Evolutionary conservation across 2,797 vertebrate species (phyloP).

Genomic region (Acanthopagrus latus): DNA sequence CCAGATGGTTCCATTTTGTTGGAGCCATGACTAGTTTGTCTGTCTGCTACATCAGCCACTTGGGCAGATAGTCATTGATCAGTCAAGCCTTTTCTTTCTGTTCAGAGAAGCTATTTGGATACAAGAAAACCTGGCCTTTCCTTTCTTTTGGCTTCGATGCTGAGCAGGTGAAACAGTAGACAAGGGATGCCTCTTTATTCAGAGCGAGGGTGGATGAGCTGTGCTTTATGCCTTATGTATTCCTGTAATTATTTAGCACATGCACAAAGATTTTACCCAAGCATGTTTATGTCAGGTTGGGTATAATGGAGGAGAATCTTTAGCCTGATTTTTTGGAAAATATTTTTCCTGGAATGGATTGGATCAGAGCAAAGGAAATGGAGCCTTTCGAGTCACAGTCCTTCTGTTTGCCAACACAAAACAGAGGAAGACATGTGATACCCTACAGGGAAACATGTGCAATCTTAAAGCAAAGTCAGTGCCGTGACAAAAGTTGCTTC

Average conservation of each 20-base stretch:
- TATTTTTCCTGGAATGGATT: background rate
- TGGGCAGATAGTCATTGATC: background rate
- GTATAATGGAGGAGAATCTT: background rate
- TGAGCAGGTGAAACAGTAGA: conserved; percentile 13
- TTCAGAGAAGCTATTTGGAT: background rate
- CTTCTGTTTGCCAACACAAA: conserved; percentile 5
- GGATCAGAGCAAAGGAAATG: conserved; percentile 36
- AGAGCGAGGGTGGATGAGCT: background rate
- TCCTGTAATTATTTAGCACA: background rate
- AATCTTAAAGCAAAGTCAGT: conserved; percentile 1
- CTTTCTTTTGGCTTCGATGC: background rate
- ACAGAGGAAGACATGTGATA: conserved; percentile 47
- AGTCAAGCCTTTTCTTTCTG: conserved; percentile 2
- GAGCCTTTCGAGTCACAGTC: conserved; percentile 29
- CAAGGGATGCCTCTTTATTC: conserved; percentile 13
- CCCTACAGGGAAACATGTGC: background rate
- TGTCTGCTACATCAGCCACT: conserved; percentile 4
- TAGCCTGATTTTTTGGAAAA: background rate
- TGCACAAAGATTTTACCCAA: background rate
- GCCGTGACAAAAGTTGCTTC: too few relatives aligned
- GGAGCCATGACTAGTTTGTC: conserved; percentile 6
- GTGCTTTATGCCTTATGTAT: background rate
- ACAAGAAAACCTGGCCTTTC: background rate
- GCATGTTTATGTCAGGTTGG: background rate
- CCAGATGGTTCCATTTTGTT: conserved; percentile 28